These are phyloP conservation scores for Ellobius talpinus DNA, from an alignment of 2,113 vertebrate genomes.

Conservation along the genomic window DNA sequence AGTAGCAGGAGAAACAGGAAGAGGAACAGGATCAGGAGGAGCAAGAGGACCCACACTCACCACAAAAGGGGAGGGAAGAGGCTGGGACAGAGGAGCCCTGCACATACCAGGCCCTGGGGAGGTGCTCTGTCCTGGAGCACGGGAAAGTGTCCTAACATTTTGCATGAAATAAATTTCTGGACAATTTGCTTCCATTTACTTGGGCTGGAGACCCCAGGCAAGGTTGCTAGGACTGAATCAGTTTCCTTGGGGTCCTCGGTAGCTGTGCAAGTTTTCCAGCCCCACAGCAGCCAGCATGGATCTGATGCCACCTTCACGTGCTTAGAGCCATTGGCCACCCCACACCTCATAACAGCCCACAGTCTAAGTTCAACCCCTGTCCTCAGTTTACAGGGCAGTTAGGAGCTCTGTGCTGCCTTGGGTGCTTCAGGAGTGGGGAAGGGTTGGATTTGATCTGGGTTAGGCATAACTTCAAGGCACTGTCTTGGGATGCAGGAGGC, in stretches of 20 bases:
- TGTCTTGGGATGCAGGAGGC: neutral
- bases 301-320: neutral
- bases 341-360: neutral
- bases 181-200: neutral
- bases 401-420: neutral
- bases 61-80: neutral
- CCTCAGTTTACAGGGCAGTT: neutral
- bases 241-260: neutral
- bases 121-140: neutral
- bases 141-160: neutral
- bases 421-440: neutral
- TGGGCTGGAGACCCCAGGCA: neutral
- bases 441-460: neutral
- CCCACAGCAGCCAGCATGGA: neutral
- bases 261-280: neutral
- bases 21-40: neutral
- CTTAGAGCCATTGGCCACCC: neutral
- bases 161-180: neutral
- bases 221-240: neutral
- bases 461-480: neutral
- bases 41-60: neutral
- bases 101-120: neutral
- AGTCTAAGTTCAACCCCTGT: neutral
- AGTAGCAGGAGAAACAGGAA: neutral
- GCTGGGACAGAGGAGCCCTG: neutral